Evolutionary conservation across 2,113 vertebrate species (phyloP), one percentile per base, ranked within the genome.

Genomic region (rat (Rattus norvegicus)): DNA sequence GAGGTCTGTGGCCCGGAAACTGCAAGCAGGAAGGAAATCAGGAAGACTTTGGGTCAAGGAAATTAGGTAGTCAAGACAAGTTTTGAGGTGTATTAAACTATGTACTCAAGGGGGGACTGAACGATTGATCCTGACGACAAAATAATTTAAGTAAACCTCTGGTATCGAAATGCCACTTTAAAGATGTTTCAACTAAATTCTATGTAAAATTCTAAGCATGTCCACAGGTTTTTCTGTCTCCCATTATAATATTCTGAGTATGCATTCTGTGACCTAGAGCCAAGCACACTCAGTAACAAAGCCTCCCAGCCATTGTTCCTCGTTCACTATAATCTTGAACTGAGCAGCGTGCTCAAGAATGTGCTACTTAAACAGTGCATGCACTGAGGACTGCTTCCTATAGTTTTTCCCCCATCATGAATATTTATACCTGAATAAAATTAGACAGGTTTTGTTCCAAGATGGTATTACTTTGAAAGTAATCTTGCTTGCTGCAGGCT

Each of bases 121-220:
- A 52, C 26, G 14, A 91, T 76, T 80, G 81, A 76, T 49, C 19
- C 49, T n/a, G 19, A 88, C 79, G 47, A 88, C 54, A 77, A 87
- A 90, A 91, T 16, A 93, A 79, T 20, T 49, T 43, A 83, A 87
- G 43, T 90, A 43, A 95, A 39, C 39, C 83, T 85, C 36, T 36
- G 20, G 13, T 39, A 80, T 52, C 84, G 0, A 0, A 26, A 91
- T 84, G 2, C 47, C 43, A 43, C 47, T 88, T 88, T 17, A 52
- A 47, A 28, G 36, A 39, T 72, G 49, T 63, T 63, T 47, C 39
- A 63, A 63, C 65, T 36, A 33, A 76, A 76, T 43, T 63, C n/a
- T 90, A 11, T 22, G 56, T 28, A 36, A 63, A 61, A 49, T 12
- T 10, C 9, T 76, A 70, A 13, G 5, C 2, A 63, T 24, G 11